Base-by-base conservation (phyloP, 2,888 invertebrate genomes). In the Hirtodrosophila confusa region DNA sequence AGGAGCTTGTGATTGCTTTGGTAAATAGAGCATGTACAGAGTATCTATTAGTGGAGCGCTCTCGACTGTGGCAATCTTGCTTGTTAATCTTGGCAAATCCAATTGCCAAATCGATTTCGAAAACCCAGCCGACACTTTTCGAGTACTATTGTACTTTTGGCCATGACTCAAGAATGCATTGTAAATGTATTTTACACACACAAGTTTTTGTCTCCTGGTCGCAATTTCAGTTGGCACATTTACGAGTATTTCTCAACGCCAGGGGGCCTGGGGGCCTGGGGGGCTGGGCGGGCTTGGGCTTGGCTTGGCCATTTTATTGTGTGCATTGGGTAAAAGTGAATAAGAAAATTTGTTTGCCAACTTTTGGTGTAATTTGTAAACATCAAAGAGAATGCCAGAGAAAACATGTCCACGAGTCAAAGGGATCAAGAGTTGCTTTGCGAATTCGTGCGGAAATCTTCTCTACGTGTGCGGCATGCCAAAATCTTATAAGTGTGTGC, bases 381-480 rank as follows among this genome's bases (percentile, higher is more conserved):
- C 84, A 84, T 84, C 84, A 84, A 84, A 84, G 84, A 88, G 88
- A 86, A 85, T 82, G 72, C 75, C 69, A 69, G 76, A 69, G 86
- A 77, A 88, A 83, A 86, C 84, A 84, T 84, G 84, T 88, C 84
- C 80, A 80, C 84, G 80, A 88, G 84, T 84, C 84, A 84, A 84
- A 84, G 87, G 84, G 84, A 84, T 84, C 88, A 84, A 86, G 88
- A 84, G 88, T 84, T 84, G 84, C 84, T 84, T 84, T 84, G 88
- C 86, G 88, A 84, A 86, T 84, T 84, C 84, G 84, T 84, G 84
- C 84, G 84, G 87, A 88, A 84, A 84, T 86, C 84, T 86, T 84
- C 88, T 84, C 88, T 84, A 84, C 84, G 84, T 84, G 84, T 88
- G 80, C 80, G 77, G 84, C 77, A 84, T 84, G 78, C 75, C 88